Evolutionary conservation across 1,140 invertebrate species (phyloP).

Genomic region (Muscidifurax raptorellus): DNA sequence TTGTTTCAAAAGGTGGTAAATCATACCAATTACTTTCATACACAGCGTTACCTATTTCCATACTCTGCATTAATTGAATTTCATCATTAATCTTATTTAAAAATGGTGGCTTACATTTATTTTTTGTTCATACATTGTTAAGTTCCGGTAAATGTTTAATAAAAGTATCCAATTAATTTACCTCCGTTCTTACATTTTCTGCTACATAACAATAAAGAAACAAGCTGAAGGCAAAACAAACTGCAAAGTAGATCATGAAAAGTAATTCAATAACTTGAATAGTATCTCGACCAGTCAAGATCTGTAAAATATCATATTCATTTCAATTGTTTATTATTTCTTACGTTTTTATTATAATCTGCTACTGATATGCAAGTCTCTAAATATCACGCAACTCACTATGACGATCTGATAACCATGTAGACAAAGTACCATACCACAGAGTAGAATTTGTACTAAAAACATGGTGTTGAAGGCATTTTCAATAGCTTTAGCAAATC

Average conservation of each 20-base stretch:
- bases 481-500: slow-evolving; percentile 68
- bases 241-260: slow-evolving; percentile 40
- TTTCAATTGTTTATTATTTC: not conserved
- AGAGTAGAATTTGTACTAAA: slow-evolving; percentile 58
- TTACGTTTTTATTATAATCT: too few relatives aligned
- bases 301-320: not conserved
- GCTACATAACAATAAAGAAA: slow-evolving; percentile 40
- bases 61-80: slow-evolving; percentile 29
- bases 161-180: not conserved
- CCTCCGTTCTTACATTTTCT: slow-evolving; percentile 33
- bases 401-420: slow-evolving; percentile 58
- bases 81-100: not conserved
- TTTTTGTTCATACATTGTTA: too few relatives aligned
- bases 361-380: too few relatives aligned
- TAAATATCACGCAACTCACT: slow-evolving; percentile 42
- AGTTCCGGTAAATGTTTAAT: not conserved
- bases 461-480: slow-evolving; percentile 64
- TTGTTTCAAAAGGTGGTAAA: not conserved
- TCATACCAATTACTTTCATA: slow-evolving; percentile 17
- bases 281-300: not conserved
- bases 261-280: slow-evolving; percentile 35
- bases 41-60: slow-evolving; percentile 10
- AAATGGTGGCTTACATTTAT: too few relatives aligned
- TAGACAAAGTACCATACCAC: slow-evolving; percentile 58
- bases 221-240: slow-evolving; percentile 36